Base-by-base conservation (phyloP, 2,113 vertebrate species). In the Gopherus flavomarginatus region DNA sequence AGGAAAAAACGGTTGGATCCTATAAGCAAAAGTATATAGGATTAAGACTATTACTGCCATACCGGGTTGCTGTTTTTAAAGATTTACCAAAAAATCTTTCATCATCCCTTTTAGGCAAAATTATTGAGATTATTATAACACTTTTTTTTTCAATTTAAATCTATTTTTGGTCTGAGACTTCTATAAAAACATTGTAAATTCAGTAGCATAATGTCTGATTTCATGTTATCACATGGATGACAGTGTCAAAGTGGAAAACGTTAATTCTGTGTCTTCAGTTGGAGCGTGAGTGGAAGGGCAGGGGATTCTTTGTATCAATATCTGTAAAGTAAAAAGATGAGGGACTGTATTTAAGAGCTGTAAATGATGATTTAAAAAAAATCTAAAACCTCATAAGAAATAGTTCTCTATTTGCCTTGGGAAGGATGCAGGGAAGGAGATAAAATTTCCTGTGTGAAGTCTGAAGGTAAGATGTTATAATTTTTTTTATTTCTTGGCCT, bases 1-100 rank as follows among this genome's bases (percentile, higher is more conserved):
- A 69, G 92, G 89, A 87, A 62, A 94, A 95, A 96, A 94, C 52
- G 90, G 79, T 93, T 77, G 91, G 81, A 42, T 13, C 78, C 87
- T 35, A 16, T 82, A 7, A 91, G 86, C 3, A 81, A 65, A 77
- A 85, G 80, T 90, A 94, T 83, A 83, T 80, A 5, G 6, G 44
- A 29, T 44, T 19, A 84, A 90, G 65, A 90, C 53, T 69, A 56
- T 86, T 50, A 50, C 88, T 97, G 82, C 95, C 90, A 94, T 84
- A 88, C 62, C 82, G 87, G 83, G 80, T 88, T 83, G 69, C 93
- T 56, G 27, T 27, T 59, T 83, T 12, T 56, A 75, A 38, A 47
- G 81, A 88, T 72, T 57, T 87, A 89, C 77, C 19, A 85, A 82
- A 94, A 94, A 84, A 49, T 90, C 62, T 90, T 57, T 49, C 59